Conservation (phyloP, 2,888 invertebrate species). For the Conistra vaccinii region DNA sequence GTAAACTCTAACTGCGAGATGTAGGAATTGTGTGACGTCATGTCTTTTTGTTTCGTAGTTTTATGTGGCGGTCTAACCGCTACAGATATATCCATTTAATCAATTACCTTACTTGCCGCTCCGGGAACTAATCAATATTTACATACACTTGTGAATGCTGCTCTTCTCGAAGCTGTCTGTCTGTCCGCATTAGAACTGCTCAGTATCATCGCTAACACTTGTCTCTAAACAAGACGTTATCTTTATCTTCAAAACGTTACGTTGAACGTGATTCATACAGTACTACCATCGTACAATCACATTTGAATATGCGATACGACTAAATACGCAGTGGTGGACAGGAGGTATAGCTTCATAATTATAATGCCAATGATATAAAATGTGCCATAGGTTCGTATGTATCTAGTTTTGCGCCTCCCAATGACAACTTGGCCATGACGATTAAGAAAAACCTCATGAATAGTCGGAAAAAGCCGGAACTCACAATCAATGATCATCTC, state of each 20-base stretch:
- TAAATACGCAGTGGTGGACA: not conserved
- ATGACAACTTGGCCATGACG: too few species aligned
- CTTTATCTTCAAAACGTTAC: constrained; percentile 44
- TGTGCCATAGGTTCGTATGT: not conserved
- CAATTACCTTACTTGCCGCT: not conserved
- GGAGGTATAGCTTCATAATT: not conserved
- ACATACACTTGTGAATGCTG: constrained; percentile 47
- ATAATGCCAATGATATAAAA: not conserved
- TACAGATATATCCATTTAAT: constrained; percentile 6
- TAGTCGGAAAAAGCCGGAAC: not conserved
- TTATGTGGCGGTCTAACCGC: too few species aligned
- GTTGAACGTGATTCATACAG: constrained; percentile 41
- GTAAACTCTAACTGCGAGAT: too few species aligned
- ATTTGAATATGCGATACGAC: constrained; percentile 9
- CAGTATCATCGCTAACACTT: constrained; percentile 51
- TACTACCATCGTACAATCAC: constrained; percentile 6
- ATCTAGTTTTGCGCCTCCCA: not conserved
- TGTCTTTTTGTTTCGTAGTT: too few species aligned
- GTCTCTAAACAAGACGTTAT: constrained; percentile 55
- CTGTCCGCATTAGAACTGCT: constrained; percentile 47
- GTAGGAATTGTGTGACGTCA: too few species aligned
- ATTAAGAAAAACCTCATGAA: not conserved
- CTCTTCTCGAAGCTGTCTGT: constrained; percentile 45
- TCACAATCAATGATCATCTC: too few species aligned
- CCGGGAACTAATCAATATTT: constrained; percentile 49